Conservation (phyloP, 2,888 invertebrate species). For the Orthonevra nobilis region DNA sequence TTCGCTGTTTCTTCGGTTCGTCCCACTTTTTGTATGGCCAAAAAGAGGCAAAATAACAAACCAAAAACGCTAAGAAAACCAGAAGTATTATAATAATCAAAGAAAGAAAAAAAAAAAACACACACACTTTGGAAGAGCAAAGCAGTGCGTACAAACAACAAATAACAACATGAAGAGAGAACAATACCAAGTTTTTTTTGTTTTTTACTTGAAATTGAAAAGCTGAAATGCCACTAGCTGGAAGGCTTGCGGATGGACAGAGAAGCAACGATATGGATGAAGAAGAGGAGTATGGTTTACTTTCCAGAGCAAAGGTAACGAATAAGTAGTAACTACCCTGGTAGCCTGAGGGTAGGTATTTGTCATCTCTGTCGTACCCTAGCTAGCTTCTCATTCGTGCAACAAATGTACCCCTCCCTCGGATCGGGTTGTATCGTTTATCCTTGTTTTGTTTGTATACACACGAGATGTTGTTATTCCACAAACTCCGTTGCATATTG, state of each 20-base stretch:
- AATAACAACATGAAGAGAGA: slow-evolving; percentile 21
- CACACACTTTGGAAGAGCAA: not conserved
- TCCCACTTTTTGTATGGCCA: slow-evolving; percentile 33
- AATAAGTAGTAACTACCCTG: slow-evolving; percentile 17
- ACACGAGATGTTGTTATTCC: slow-evolving; percentile 61
- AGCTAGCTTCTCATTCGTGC: not conserved
- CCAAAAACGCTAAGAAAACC: no score
- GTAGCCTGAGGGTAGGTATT: not conserved
- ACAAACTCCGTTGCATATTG: slow-evolving; percentile 65
- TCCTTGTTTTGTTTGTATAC: slow-evolving; percentile 66
- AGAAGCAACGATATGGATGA: no score
- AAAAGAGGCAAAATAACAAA: slow-evolving; percentile 1
- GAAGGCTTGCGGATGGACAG: not conserved
- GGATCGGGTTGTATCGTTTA: slow-evolving; percentile 48
- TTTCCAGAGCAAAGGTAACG: slow-evolving; percentile 38
- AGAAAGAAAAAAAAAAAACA: slow-evolving; percentile 19
- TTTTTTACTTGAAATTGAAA: no score
- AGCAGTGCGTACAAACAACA: slow-evolving; percentile 27
- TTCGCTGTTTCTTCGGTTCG: slow-evolving; percentile 39
- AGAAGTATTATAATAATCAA: slow-evolving; percentile 34
- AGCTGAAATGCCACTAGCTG: no score
- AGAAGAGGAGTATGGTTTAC: slow-evolving; percentile 36
- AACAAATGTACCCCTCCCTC: slow-evolving; percentile 51
- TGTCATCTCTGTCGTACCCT: not conserved
- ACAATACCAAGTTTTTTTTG: no score